These are phyloP conservation scores for Diaperis boleti DNA, from an alignment of 2,888 invertebrate species.

Conservation along the genomic window DNA sequence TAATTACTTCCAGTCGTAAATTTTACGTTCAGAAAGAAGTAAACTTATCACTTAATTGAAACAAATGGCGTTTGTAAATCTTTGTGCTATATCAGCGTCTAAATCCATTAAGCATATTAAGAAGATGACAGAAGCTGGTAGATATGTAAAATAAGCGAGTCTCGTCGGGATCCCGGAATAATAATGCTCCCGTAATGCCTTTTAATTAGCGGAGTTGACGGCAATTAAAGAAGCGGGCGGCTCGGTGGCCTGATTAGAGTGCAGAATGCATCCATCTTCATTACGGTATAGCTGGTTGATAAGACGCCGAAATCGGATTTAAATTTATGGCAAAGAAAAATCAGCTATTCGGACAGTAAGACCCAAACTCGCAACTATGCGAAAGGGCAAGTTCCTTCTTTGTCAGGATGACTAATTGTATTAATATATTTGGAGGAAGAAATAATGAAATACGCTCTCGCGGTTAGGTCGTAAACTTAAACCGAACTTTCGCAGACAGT, in stretches of 20 bases:
- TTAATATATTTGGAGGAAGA: slow-evolving; percentile 1
- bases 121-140: slow-evolving; percentile 43
- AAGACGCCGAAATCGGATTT: slow-evolving; percentile 50
- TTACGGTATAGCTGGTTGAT: slow-evolving; percentile 57
- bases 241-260: slow-evolving; percentile 50
- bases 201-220: slow-evolving; percentile 60
- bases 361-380: background rate
- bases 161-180: slow-evolving; percentile 40
- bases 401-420: slow-evolving; percentile 15
- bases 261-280: slow-evolving; percentile 62
- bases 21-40: slow-evolving; percentile 11
- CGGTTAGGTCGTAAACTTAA: slow-evolving; percentile 31
- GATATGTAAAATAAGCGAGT: slow-evolving; percentile 42
- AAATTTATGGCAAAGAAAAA: background rate
- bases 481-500: slow-evolving; percentile 25
- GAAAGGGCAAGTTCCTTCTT: slow-evolving; percentile 6
- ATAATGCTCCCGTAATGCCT: slow-evolving; percentile 49
- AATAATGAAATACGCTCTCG: slow-evolving; percentile 26
- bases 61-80: slow-evolving; percentile 42
- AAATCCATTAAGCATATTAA: slow-evolving; percentile 44
- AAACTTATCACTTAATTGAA: slow-evolving; percentile 40
- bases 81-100: slow-evolving; percentile 37
- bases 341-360: no score
- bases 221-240: slow-evolving; percentile 60
- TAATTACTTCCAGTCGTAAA: slow-evolving; percentile 1